Evolutionary conservation across 2,888 invertebrate genomes (phyloP).

Genomic region (Xylota sylvarum): DNA sequence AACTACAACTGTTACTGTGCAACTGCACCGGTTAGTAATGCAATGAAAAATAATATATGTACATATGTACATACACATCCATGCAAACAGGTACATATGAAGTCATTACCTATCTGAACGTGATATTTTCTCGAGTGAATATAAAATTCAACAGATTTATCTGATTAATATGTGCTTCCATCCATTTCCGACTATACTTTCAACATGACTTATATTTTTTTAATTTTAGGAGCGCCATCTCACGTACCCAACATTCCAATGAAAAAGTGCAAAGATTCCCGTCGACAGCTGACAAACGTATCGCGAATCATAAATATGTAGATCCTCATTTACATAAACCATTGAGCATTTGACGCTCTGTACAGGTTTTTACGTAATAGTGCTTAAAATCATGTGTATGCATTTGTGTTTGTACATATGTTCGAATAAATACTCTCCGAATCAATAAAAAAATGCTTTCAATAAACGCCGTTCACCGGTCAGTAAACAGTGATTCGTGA

Average conservation of each 20-base stretch:
- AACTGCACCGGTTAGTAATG: background rate
- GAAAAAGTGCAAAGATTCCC: slow-evolving; percentile 6
- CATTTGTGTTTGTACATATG: background rate
- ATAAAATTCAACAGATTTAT: background rate
- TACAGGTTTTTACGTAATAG: slow-evolving; percentile 18
- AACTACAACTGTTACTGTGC: background rate
- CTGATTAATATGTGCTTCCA: background rate
- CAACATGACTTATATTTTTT: background rate
- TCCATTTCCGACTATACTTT: slow-evolving; percentile 4
- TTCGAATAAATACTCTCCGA: background rate
- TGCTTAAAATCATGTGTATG: background rate
- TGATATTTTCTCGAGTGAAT: background rate
- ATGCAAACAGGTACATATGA: background rate
- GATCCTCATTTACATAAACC: slow-evolving; percentile 12
- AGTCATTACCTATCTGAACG: background rate
- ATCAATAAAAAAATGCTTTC: background rate
- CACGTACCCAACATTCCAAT: slow-evolving; percentile 15
- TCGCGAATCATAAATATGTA: slow-evolving; percentile 2
- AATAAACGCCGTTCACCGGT: slow-evolving; percentile 5
- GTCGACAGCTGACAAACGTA: slow-evolving; percentile 11
- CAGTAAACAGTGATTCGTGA: background rate
- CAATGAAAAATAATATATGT: background rate
- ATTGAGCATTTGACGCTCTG: background rate
- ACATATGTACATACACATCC: background rate
- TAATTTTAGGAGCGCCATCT: slow-evolving; percentile 30